Conservation (phyloP, 2,113 vertebrate species). For the Lasiurus borealis region DNA sequence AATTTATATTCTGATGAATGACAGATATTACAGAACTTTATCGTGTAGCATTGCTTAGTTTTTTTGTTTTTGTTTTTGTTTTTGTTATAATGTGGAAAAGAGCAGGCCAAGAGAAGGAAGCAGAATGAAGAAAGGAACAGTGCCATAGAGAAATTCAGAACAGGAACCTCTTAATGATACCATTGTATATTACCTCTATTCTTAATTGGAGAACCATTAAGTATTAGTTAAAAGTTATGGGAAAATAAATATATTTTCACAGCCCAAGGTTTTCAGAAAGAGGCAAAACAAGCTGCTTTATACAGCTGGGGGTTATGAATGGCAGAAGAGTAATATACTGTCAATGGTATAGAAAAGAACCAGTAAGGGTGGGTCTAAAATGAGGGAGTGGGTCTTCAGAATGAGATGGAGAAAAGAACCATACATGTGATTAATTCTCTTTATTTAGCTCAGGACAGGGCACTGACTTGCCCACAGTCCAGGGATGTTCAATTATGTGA, state of each 20-base stretch:
- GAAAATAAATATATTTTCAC: neutral
- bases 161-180: neutral
- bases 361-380: rapidly evolving
- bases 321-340: neutral
- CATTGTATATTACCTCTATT: neutral
- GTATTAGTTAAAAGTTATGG: neutral
- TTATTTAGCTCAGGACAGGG: neutral
- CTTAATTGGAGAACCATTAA: neutral
- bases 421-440: neutral
- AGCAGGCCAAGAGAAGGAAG: neutral
- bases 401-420: neutral
- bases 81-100: neutral
- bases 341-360: neutral
- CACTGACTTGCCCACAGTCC: too few species aligned
- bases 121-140: neutral
- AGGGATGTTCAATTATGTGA: neutral
- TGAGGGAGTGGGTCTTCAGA: neutral
- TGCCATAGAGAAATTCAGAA: neutral
- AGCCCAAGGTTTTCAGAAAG: neutral
- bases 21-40: neutral
- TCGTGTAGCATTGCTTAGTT: neutral
- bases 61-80: neutral
- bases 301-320: neutral
- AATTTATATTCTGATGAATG: neutral
- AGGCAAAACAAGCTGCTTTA: neutral